Evolutionary conservation across 2,113 vertebrate species (phyloP), one percentile per base, ranked within the genome.

Genomic region (Glaucidium brasilianum): DNA sequence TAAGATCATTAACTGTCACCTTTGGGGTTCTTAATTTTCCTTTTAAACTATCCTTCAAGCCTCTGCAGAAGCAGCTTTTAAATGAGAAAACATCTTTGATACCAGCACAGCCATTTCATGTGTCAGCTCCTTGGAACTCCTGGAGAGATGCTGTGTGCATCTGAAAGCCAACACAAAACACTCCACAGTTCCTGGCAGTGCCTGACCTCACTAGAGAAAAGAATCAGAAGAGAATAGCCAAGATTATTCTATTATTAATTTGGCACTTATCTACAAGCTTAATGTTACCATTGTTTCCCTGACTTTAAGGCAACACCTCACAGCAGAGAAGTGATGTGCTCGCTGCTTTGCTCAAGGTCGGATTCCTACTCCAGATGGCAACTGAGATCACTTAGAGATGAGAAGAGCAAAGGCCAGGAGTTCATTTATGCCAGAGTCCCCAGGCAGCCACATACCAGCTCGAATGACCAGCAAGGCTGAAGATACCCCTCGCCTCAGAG

Each of bases 71-170:
- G 58, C 62, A 75, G 52, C 62, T 85, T 64, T 79, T 11, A 75
- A 52, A 69, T 9, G 12, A 72, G 49, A 35, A 32, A 50, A 25
- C 3, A 1, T 15, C 58, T 80, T 37, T 52, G 83, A 71, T 21
- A 13, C 22, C 53, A 80, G 53, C 67, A 63, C 19, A 63, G 39
- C 32, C 72, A 32, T 15, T 67, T 30, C 4, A 0, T 27, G 5
- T 5, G 18, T 20, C 64, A 72, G 68, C 35, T 64, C 55, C 75
- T 71, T 7, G n/a, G 55, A 63, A 27, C 39, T 55, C 74, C 64
- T 0, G 0, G 30, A 22, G 0, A 58, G 72, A 22, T 0, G 1
- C 47, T 0, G 3, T 0, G 2, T 0, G 4, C 26, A 43, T 25
- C 58, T 11, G 16, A 43, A 49, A 50, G 43, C 32, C 1, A 3